Evolutionary conservation across 2,113 vertebrate species (phyloP), one percentile per base, ranked within the genome.

Genomic region (Ranitomeya variabilis): DNA sequence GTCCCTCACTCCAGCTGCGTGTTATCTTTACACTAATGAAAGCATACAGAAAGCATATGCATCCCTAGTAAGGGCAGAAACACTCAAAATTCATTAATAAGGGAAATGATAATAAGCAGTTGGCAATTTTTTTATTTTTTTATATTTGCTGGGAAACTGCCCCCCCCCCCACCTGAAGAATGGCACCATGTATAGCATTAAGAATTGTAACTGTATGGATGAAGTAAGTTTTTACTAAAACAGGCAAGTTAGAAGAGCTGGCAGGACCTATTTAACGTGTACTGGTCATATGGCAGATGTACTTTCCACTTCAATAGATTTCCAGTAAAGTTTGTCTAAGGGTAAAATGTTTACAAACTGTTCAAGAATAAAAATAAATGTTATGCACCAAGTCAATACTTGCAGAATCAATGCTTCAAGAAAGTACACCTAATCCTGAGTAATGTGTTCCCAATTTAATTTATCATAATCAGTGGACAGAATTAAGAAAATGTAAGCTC

Each of bases 391-490:
- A 80, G 52, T 21, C 18, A 14, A n/a, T 19, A 54, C 10, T 23
- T 54, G 55, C 78, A 80, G n/a, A 80, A 80, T 16, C 21, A n/a
- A 31, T 57, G 23, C 78, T 80, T 55, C 11, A 80, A 55, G 23
- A 80, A 26, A 80, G 55, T 59, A 80, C n/a, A 26, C 52, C 57
- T 54, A 80, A 80, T 80, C 52, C 78, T 74, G 45, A 74, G 71
- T 74, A 74, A 60, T 37, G n/a, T 82, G 31, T 37, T 82, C 19
- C 80, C 23, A 57, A 16, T 45, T 45, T 12, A 7, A 45, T 83
- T 23, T 21, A 60, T 64, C 81, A 83, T 83, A 83, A 69, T 52
- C 66, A 84, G n/a, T 23, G n/a, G 18, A 64, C 60, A 66, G 60
- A 45, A n/a, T 26, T 62, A 64, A 60, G 16, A 82, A 59, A 62